Evolutionary conservation across 2,888 invertebrate genomes (phyloP).

Genomic region (Nebria brevicollis): DNA sequence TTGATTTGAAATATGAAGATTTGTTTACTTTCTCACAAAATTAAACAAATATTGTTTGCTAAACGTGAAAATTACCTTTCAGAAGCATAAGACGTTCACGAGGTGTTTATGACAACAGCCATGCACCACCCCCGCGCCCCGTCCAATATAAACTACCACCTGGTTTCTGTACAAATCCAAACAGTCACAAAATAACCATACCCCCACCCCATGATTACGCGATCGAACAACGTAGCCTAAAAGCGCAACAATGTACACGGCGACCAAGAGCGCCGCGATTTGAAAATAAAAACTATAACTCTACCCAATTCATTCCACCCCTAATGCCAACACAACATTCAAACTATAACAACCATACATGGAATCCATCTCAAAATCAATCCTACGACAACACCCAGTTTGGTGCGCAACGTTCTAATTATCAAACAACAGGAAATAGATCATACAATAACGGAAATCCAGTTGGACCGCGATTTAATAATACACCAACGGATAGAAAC

Average conservation of each 20-base stretch:
- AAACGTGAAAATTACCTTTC: not conserved
- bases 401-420: too few relatives aligned
- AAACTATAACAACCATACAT: not conserved
- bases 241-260: not conserved
- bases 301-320: not conserved
- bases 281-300: not conserved
- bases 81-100: not conserved
- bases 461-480: too few relatives aligned
- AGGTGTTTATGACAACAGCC: not conserved
- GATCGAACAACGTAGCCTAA: not conserved
- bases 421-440: too few relatives aligned
- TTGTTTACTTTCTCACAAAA: too few relatives aligned
- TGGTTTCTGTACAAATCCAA: conserved; percentile 13
- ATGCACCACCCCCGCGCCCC: not conserved
- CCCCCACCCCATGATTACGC: conserved; percentile 30
- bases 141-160: not conserved
- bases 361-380: too few relatives aligned
- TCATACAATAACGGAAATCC: too few relatives aligned
- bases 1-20: too few relatives aligned
- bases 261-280: not conserved
- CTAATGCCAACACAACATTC: not conserved
- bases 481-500: too few relatives aligned
- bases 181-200: conserved; percentile 9
- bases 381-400: too few relatives aligned
- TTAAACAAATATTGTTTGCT: too few relatives aligned